A percentile compares a stretch with the other conserved stretches of the same genome.
These are phyloP conservation scores for Mus musculus DNA, from an alignment of 2,113 vertebrate species.

Conservation along the genomic window DNA sequence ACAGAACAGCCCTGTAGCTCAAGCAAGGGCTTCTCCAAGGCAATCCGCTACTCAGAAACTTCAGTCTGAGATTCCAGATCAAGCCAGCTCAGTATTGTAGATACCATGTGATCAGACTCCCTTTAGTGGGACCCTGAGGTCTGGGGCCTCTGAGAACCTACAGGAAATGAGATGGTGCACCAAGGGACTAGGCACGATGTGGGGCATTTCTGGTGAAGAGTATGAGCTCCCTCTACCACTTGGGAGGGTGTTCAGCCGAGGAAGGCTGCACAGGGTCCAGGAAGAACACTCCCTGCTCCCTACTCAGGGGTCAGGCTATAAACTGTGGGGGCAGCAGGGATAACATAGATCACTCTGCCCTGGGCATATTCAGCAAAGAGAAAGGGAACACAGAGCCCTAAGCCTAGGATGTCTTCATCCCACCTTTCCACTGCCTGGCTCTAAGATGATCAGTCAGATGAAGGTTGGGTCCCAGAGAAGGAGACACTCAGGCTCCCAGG, in stretches of 20 bases:
- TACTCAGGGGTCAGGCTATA: not conserved
- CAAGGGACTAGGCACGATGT: not conserved
- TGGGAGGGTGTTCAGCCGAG: not conserved
- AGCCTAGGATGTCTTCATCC: not conserved
- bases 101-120: not conserved
- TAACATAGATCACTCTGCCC: accelerated
- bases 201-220: not conserved
- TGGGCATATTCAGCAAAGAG: not conserved
- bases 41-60: accelerated
- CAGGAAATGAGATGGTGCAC: not conserved
- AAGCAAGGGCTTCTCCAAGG: not conserved
- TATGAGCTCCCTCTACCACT: too few species aligned
- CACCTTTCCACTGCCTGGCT: not conserved
- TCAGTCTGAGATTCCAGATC: not conserved
- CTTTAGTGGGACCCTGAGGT: not conserved
- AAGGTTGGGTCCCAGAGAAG: too few species aligned
- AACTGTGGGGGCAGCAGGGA: too few species aligned
- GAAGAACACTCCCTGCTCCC: not conserved
- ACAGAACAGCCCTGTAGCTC: not conserved
- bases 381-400: not conserved
- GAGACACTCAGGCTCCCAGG: not conserved
- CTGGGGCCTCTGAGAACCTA: not conserved
- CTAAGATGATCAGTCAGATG: not conserved
- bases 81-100: not conserved
- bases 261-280: not conserved